phyloP scores from a whole-genome alignment of 2,888 invertebrate genomes.

The Spicauda simplicius region DNA sequence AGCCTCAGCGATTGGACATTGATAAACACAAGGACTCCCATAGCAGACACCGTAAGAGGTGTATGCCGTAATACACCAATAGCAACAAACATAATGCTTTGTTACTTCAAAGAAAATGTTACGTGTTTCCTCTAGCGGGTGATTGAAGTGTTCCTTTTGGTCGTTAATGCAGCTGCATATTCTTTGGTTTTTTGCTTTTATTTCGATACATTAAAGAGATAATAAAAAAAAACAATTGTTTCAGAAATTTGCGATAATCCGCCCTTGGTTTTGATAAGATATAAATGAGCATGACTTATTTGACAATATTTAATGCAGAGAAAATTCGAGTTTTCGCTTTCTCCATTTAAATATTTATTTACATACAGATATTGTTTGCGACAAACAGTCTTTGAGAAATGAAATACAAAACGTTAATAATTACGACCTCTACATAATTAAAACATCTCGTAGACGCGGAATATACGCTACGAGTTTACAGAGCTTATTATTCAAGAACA shows the following conservation, averaged over 20 bases:
- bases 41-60: constrained; percentile 53
- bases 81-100: constrained; percentile 70
- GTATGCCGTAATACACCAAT: constrained; percentile 56
- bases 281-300: neutral
- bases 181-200: constrained; percentile 51
- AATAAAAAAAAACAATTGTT: neutral
- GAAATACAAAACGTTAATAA: constrained; percentile 6
- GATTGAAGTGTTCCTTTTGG: constrained; percentile 71
- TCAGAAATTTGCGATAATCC: neutral
- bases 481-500: constrained; percentile 28
- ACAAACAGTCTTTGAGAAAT: too few relatives aligned
- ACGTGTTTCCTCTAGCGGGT: constrained; percentile 49
- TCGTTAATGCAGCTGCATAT: constrained; percentile 51
- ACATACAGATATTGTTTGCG: too few relatives aligned
- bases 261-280: neutral
- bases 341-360: neutral
- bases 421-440: constrained; percentile 6
- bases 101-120: constrained; percentile 66
- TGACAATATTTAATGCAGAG: neutral
- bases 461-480: neutral
- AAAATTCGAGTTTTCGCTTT: too few relatives aligned
- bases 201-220: constrained; percentile 24
- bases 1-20: neutral
- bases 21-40: constrained; percentile 8
- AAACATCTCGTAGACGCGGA: neutral